Percentiles rank a stretch among this genome's conserved stretches.
Evolutionary conservation across 1,140 invertebrate species (phyloP).

Genomic region (Hydropsyche tenuis): DNA sequence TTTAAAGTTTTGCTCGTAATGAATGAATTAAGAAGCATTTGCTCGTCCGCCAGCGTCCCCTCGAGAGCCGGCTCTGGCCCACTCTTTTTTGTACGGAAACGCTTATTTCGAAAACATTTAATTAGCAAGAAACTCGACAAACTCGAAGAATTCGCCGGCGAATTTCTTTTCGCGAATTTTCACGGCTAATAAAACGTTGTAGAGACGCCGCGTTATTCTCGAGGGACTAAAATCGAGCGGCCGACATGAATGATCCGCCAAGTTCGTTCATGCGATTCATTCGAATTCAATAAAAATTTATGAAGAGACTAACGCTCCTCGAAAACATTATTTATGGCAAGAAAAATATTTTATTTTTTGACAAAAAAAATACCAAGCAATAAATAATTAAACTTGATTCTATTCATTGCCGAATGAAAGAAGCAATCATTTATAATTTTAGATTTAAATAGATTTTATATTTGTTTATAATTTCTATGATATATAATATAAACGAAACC

Average conservation of each 20-base stretch:
- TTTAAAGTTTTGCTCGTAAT: conserved; percentile 48
- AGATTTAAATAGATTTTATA: no score
- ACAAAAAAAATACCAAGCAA: no score
- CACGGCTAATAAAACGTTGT: conserved; percentile 9
- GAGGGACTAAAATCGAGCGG: not conserved
- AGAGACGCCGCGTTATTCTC: not conserved
- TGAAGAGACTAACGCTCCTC: no score
- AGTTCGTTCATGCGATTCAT: not conserved
- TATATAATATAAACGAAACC: no score
- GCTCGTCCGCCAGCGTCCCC: conserved; percentile 22
- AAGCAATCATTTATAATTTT: no score
- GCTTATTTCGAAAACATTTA: conserved; percentile 22
- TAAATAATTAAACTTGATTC: no score
- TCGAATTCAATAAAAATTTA: not conserved
- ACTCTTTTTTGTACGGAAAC: not conserved
- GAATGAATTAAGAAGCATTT: conserved; percentile 44
- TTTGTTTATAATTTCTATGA: no score
- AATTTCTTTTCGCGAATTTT: conserved; percentile 4
- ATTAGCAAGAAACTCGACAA: conserved; percentile 15
- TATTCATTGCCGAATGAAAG: no score
- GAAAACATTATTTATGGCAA: no score
- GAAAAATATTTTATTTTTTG: no score
- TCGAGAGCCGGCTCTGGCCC: conserved; percentile 11
- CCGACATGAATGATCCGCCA: not conserved
- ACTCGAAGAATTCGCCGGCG: not conserved